Evolutionary conservation across 1,140 invertebrate genomes (phyloP), one percentile per base, ranked within the genome.

Genomic region (Caerostris extrusa): DNA sequence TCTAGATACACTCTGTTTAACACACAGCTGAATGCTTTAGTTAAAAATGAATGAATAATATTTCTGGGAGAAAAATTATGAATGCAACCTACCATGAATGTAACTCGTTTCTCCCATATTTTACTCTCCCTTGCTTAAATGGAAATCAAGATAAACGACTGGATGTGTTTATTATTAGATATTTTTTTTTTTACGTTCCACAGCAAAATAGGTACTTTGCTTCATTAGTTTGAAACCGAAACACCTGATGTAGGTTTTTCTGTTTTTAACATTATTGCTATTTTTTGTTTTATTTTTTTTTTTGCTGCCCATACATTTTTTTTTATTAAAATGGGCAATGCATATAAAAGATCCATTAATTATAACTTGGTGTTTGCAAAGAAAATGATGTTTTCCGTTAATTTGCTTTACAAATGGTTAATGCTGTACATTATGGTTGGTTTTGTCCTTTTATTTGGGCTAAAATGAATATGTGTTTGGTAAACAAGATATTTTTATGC

Each of bases 91-190:
- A 34, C 90, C 71, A 82, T 60, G 71, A 82, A 82, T 82, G 67
- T 55, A 82, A 17, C 69, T 82, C 69, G 57, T 81, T 82, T 82
- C 56, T 82, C 90, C 69, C 87, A 89, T n/a, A 91, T 82, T 91
- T 82, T 17, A 82, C 77, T 91, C n/a, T 61, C 57, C 56, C 71
- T 57, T 91, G 19, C 50, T 82, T 82, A 91, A 91, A 81, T 81
- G 90, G 58, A 82, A 91, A 91, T 91, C 82, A 91, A 91, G 90
- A 91, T 82, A 91, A 91, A 91, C 71, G 90, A 91, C 77, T 91
- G 3, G 1, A 50, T 34, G n/a, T 83, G 82, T 56, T 56, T 57
- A 61, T 53, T 17, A 58, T 64, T n/a, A n/a, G n/a, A n/a, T 50
- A 50, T 61, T 61, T 88, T 91, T 91, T 82, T 91, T 53, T 64